phyloP scores from a whole-genome alignment of 1,140 invertebrate species.

The Lucilia cuprina region DNA sequence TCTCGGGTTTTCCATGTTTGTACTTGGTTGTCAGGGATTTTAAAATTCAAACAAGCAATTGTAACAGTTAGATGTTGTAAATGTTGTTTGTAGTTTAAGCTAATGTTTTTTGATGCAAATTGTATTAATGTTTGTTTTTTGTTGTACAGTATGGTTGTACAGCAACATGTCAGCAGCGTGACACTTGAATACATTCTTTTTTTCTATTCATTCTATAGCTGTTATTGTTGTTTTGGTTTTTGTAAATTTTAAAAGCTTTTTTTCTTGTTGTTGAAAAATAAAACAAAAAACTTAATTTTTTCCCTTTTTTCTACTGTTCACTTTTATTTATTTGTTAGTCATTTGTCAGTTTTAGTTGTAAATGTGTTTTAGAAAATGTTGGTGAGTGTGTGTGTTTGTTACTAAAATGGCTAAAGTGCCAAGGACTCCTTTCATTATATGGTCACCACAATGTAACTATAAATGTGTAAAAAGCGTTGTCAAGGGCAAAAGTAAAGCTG shows the following conservation, averaged over 20 bases:
- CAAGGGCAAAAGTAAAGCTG: background rate
- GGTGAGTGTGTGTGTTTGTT: background rate
- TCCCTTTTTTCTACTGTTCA: background rate
- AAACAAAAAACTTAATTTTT: background rate
- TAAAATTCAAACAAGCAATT: background rate
- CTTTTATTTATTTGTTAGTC: slow-evolving; percentile 17
- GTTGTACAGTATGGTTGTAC: background rate
- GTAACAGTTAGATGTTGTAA: background rate
- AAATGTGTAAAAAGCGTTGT: background rate
- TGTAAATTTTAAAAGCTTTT: background rate
- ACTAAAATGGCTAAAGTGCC: background rate
- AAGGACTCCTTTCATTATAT: background rate
- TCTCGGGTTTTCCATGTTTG: background rate
- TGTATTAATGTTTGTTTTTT: slow-evolving; percentile 10
- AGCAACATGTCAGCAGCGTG: background rate
- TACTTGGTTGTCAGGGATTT: background rate
- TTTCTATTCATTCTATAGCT: background rate
- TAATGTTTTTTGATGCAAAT: slow-evolving; percentile 30
- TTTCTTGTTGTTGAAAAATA: background rate
- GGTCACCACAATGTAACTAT: background rate
- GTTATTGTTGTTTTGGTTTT: background rate
- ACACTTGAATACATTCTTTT: slow-evolving; percentile 16
- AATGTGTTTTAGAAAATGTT: background rate
- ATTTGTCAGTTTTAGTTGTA: background rate
- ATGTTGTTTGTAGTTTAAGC: background rate